phyloP scores from a whole-genome alignment of 2,797 vertebrate species.

The Lacerta bilineata region DNA sequence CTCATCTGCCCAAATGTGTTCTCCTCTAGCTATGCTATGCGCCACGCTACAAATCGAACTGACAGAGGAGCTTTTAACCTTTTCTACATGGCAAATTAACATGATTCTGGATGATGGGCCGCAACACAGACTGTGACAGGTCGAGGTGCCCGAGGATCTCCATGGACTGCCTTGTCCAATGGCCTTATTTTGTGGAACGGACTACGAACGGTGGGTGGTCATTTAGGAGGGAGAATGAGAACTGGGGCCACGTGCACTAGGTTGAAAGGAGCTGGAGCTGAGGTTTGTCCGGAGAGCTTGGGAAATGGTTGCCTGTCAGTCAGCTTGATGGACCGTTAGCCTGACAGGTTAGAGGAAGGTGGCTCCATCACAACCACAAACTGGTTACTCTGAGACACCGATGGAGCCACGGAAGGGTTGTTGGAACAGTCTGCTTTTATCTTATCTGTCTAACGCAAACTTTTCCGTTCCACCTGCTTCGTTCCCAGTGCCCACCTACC shows the following conservation, averaged over 20 bases:
- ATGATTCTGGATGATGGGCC: conserved; percentile 72
- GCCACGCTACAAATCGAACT: conserved; percentile 68
- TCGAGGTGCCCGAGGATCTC: conserved; percentile 66
- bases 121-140: conserved; percentile 57
- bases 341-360: neutral
- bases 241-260: neutral
- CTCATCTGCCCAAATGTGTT: conserved; percentile 63
- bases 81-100: conserved; percentile 66
- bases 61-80: conserved; percentile 77
- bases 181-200: conserved; percentile 24
- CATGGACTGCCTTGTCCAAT: conserved; percentile 12
- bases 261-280: neutral
- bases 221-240: neutral
- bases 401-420: too few relatives aligned
- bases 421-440: neutral
- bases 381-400: too few relatives aligned
- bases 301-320: neutral
- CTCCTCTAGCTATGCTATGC: conserved; percentile 68
- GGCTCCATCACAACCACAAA: too few relatives aligned
- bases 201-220: neutral
- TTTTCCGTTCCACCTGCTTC: too few relatives aligned
- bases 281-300: neutral
- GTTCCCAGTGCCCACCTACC: too few relatives aligned
- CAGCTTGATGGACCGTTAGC: neutral
- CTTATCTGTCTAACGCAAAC: too few relatives aligned